Percentiles rank a stretch among this genome's conserved stretches.
Evolutionary conservation across 2,797 vertebrate species (phyloP).

Genomic region (Craterocephalus amniculus): DNA sequence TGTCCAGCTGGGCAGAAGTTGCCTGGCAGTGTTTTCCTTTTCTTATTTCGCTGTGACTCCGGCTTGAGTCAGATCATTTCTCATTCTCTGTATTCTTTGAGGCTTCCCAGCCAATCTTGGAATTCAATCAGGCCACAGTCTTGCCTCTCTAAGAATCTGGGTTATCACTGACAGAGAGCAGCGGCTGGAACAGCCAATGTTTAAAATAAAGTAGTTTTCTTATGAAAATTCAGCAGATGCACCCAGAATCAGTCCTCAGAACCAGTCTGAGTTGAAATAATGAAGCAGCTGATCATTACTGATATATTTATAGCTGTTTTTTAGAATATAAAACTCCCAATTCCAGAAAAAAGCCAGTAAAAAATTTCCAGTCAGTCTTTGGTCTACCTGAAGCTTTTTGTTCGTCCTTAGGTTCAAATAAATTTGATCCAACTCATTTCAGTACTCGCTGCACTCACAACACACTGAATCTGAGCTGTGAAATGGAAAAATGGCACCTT

Average conservation of each 20-base stretch:
- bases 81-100: background rate
- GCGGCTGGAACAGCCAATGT: background rate
- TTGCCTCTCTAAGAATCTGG: slow-evolving; percentile 21
- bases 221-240: slow-evolving; percentile 2
- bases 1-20: background rate
- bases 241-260: slow-evolving; percentile 4
- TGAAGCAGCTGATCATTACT: background rate
- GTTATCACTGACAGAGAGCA: slow-evolving; percentile 2
- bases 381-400: background rate
- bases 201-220: slow-evolving; percentile 15
- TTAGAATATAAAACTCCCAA: background rate
- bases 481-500: too few relatives aligned
- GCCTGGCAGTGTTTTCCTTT: background rate
- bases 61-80: slow-evolving; percentile 4
- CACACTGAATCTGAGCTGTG: too few relatives aligned
- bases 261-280: background rate
- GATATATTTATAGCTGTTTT: background rate
- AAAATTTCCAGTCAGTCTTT: too few relatives aligned
- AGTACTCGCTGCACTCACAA: too few relatives aligned
- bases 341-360: background rate
- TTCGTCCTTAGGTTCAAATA: background rate
- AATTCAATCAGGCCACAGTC: slow-evolving; percentile 9
- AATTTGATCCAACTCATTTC: background rate
- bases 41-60: slow-evolving; percentile 9
- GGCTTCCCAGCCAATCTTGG: slow-evolving; percentile 11